phyloP scores from a whole-genome alignment of 2,888 invertebrate species.

The Prenolepis imparis region DNA sequence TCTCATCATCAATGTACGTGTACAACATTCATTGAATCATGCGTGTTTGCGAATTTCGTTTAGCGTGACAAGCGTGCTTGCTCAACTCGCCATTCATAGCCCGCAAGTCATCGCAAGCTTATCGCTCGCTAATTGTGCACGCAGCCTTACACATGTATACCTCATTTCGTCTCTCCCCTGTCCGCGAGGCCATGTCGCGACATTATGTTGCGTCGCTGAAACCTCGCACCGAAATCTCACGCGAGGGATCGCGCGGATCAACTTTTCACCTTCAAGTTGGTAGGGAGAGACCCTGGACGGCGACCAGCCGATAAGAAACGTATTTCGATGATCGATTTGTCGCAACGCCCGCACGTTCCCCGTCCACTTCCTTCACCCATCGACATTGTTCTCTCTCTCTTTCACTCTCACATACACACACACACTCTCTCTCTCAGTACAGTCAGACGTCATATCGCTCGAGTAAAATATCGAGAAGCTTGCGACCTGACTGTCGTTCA shows the following conservation, averaged over 20 bases:
- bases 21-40: constrained; percentile 25
- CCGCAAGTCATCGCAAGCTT: constrained; percentile 39
- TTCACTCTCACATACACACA: not conserved
- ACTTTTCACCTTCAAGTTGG: constrained; percentile 72
- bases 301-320: constrained; percentile 63
- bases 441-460: constrained; percentile 32
- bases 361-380: constrained; percentile 56
- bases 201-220: constrained; percentile 58
- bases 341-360: constrained; percentile 54
- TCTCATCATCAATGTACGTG: not conserved
- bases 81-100: constrained; percentile 15
- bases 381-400: constrained; percentile 32
- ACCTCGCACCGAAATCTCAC: constrained; percentile 69
- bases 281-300: constrained; percentile 28
- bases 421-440: constrained; percentile 19
- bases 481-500: constrained; percentile 31
- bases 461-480: constrained; percentile 68
- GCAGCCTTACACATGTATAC: constrained; percentile 43
- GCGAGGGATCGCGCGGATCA: constrained; percentile 69
- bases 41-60: constrained; percentile 21
- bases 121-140: constrained; percentile 34
- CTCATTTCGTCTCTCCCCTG: constrained; percentile 2
- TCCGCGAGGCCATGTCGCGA: constrained; percentile 34
- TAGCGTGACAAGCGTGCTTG: constrained; percentile 1
- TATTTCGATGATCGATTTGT: constrained; percentile 75